Conservation (phyloP, 2,888 invertebrate species). For the Rotaria socialis region DNA sequence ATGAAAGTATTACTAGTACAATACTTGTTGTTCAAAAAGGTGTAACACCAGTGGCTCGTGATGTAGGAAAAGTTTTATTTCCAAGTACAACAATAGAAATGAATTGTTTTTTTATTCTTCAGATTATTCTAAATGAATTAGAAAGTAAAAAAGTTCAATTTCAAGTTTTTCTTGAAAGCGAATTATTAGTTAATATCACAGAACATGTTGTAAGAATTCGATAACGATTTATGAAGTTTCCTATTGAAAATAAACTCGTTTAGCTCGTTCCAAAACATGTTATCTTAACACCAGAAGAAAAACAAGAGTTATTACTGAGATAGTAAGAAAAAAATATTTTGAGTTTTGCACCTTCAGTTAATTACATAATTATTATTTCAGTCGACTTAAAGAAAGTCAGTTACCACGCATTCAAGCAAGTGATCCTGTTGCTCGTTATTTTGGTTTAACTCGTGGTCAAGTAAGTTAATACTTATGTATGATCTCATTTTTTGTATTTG, state of each 20-base stretch:
- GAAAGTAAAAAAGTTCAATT: slow-evolving; percentile 75
- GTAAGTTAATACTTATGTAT: slow-evolving; percentile 60
- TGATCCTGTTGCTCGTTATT: slow-evolving; percentile 96
- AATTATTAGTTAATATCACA: slow-evolving; percentile 91
- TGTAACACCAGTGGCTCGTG: slow-evolving; percentile 97
- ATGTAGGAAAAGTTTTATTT: slow-evolving; percentile 54
- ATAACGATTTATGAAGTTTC: no score
- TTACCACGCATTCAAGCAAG: slow-evolving; percentile 96
- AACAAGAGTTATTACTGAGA: slow-evolving; percentile 85
- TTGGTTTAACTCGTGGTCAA: slow-evolving; percentile 94
- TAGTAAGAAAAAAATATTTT: slow-evolving; percentile 67
- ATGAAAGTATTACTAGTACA: slow-evolving; percentile 94
- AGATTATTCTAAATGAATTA: slow-evolving; percentile 65
- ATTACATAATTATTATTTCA: slow-evolving; percentile 49
- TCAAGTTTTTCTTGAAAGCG: slow-evolving; percentile 78
- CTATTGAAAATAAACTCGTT: neutral
- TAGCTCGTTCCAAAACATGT: slow-evolving; percentile 93
- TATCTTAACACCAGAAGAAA: slow-evolving; percentile 94
- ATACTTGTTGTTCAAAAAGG: slow-evolving; percentile 92
- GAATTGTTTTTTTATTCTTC: slow-evolving; percentile 41
- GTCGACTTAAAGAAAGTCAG: slow-evolving; percentile 94
- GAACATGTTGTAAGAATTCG: slow-evolving; percentile 72
- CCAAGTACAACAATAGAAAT: no score
- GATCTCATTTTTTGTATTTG: neutral
- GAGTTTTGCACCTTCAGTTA: slow-evolving; percentile 55